Base-by-base conservation (phyloP, 2,888 invertebrate species). In the Campoletis raptor region DNA sequence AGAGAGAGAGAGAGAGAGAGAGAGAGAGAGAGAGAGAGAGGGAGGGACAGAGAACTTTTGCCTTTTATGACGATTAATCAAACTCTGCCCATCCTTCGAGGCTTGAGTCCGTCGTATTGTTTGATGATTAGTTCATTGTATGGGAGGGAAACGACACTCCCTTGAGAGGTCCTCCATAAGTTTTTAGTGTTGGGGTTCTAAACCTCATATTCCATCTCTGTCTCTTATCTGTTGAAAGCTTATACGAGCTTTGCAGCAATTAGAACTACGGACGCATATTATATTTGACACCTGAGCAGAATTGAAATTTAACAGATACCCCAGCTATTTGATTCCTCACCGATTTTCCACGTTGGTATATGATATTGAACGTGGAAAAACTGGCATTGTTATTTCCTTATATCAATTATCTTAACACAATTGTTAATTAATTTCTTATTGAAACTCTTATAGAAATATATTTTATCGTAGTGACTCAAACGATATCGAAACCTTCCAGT, bases 81-180 rank as follows among this genome's bases (percentile, higher is more conserved):
- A 84, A 81, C 40, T 81, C 45, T 54, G 67, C 30, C 40, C 70
- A 7, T n/a, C 12, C 74, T 64, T 48, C 37, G 54, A 30, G 37
- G 67, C 67, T 74, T 30, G 40, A 52, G 73, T 54, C 69, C 45
- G 64, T 80, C 70, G 67, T 82, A 84, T 84, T 84, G 86, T 87
- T 82, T 79, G 79, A 15, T 81, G 84, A 87, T 87, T 81, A 79
- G 84, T 82, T 82, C 81, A 79, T 79, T 79, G 69, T 82, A 79
- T 54, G 45, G 30, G 36, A 42, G 42, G 54, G 45, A 42, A 54
- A 61, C 48, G 73, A 30, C 42, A 70, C 64, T 73, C 57, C 12
- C 61, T n/a, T 4, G 69, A 24, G 61, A 45, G 69, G 37, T 36
- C 24, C 42, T 69, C 61, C 42, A 21, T 21, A 78, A 81, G 78